phyloP scores from a whole-genome alignment of 1,140 invertebrate genomes.

The Atta colombica region DNA sequence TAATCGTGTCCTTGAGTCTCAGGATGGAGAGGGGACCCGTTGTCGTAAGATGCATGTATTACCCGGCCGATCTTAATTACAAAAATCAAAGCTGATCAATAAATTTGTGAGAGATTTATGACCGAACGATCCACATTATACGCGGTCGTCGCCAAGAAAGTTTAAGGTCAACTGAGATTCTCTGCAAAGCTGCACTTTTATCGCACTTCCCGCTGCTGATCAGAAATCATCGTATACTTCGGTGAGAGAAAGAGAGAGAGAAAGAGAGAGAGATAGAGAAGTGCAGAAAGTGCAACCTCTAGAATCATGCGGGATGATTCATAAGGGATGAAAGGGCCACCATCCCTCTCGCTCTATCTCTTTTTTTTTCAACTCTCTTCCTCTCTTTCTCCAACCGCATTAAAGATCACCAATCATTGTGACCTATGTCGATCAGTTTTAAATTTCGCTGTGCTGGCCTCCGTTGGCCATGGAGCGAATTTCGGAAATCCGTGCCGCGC shows the following conservation, averaged over 20 bases:
- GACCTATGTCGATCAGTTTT: constrained; percentile 54
- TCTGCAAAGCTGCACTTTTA: constrained; percentile 11
- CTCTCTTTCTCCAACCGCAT: constrained; percentile 60
- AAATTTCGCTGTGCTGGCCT: constrained; percentile 66
- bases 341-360: constrained; percentile 20
- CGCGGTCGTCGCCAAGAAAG: not conserved
- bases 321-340: constrained; percentile 70
- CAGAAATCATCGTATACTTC: not conserved
- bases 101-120: constrained; percentile 1
- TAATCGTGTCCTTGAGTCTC: constrained; percentile 67
- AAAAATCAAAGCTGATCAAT: constrained; percentile 30
- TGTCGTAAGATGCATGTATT: not conserved
- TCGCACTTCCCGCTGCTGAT: not conserved
- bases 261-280: not conserved
- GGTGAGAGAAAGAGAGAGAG: not conserved
- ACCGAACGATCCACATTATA: not conserved
- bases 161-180: not conserved
- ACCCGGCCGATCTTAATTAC: constrained; percentile 31
- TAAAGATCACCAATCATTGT: constrained; percentile 78
- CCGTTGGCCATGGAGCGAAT: not conserved
- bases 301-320: constrained; percentile 15
- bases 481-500: not conserved
- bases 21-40: constrained; percentile 1
- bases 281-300: constrained; percentile 45
- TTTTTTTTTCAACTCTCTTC: constrained; percentile 55